Percentiles rank a stretch among this genome's conserved stretches.
Evolutionary conservation across 2,888 invertebrate genomes (phyloP).

Genomic region (Spialia ferax): DNA sequence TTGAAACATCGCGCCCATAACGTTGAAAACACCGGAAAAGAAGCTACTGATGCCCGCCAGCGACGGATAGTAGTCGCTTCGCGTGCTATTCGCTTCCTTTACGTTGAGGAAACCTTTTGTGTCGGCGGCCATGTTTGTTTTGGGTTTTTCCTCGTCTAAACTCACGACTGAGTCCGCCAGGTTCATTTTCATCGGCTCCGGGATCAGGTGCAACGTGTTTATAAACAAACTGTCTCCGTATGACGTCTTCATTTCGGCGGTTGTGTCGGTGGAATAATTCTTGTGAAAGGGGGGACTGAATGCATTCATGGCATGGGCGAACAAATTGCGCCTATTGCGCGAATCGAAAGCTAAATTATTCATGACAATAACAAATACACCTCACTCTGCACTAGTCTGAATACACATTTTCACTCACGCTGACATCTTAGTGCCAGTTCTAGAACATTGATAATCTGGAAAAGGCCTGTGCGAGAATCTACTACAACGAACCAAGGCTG

Average conservation of each 20-base stretch:
- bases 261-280: constrained; percentile 65
- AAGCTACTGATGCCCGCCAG: constrained; percentile 66
- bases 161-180: constrained; percentile 71
- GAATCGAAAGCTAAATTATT: constrained; percentile 63
- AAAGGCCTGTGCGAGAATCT: constrained; percentile 66
- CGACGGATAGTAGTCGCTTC: constrained; percentile 54
- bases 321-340: constrained; percentile 64
- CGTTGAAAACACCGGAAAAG: constrained; percentile 69
- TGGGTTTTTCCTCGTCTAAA: constrained; percentile 47
- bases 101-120: constrained; percentile 41
- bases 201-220: constrained; percentile 66
- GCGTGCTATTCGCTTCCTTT: constrained; percentile 8
- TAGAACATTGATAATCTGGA: constrained; percentile 60
- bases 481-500: constrained; percentile 57
- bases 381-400: constrained; percentile 53
- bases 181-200: constrained; percentile 74
- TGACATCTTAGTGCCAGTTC: constrained; percentile 54
- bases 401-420: constrained; percentile 66
- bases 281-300: constrained; percentile 62
- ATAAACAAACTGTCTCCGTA: constrained; percentile 63
- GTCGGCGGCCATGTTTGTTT: constrained; percentile 43
- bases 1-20: constrained; percentile 68
- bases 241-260: constrained; percentile 60
- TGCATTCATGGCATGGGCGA: constrained; percentile 47
- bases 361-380: constrained; percentile 56